Evolutionary conservation across 2,888 invertebrate species (phyloP).

Genomic region (Eumerus sabulonum): DNA sequence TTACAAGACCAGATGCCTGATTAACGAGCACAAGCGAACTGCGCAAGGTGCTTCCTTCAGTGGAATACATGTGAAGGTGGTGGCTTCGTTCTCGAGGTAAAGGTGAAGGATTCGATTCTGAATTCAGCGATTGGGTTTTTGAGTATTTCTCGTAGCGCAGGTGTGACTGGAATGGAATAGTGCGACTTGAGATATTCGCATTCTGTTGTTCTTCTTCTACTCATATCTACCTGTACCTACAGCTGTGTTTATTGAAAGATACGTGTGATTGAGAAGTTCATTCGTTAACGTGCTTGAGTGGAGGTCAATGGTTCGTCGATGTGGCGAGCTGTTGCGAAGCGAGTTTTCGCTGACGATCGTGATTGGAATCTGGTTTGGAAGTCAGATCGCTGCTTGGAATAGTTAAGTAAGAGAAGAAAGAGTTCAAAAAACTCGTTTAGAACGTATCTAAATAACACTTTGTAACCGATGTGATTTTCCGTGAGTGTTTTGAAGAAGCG

Average conservation of each 20-base stretch:
- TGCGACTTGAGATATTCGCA: conserved; percentile 22
- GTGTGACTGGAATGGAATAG: conserved; percentile 52
- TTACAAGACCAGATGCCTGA: conserved; percentile 55
- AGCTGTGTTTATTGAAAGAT: too few species aligned
- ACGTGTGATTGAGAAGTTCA: conserved; percentile 7
- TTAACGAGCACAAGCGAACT: conserved; percentile 32
- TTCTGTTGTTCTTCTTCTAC: conserved; percentile 1
- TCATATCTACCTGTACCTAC: conserved; percentile 14
- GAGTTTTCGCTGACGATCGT: conserved; percentile 6
- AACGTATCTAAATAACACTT: neutral
- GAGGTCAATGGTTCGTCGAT: conserved; percentile 23
- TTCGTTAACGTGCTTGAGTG: neutral
- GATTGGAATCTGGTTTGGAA: conserved; percentile 7
- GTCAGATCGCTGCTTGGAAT: too few species aligned
- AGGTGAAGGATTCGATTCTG: conserved; percentile 22
- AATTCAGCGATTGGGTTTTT: conserved; percentile 5
- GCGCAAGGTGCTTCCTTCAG: conserved; percentile 9
- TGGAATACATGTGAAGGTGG: too few species aligned
- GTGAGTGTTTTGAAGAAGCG: too few species aligned
- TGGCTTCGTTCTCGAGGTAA: conserved; percentile 19
- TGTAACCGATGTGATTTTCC: too few species aligned
- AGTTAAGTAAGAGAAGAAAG: too few species aligned
- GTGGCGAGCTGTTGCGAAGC: neutral
- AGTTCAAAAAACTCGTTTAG: neutral
- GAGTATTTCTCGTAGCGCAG: conserved; percentile 7